Percentiles rank a stretch among this genome's conserved stretches.
These are phyloP conservation scores for Apistogramma diplotaenia DNA, from an alignment of 2,113 vertebrate species.

Conservation along the genomic window DNA sequence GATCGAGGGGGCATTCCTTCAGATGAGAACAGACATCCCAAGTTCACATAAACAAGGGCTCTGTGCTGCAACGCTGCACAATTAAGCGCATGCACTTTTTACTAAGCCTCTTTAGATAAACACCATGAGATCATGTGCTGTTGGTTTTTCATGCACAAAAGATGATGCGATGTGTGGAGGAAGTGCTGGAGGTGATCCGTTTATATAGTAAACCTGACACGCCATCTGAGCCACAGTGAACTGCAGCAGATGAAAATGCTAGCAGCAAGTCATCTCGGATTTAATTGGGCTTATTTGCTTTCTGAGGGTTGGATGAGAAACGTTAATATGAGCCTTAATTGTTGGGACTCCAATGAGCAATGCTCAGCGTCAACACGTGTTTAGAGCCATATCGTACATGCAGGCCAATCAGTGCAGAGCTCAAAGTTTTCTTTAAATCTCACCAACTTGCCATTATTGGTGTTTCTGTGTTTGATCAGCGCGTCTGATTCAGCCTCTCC, in stretches of 20 bases:
- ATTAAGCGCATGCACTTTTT: conserved; percentile 55
- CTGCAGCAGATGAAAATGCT: conserved; percentile 24
- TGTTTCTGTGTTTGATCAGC: not conserved
- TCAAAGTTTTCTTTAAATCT: too few species aligned
- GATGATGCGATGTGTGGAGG: conserved; percentile 53
- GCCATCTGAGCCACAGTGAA: conserved; percentile 20
- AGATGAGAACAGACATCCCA: conserved; percentile 55
- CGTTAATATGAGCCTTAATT: not conserved
- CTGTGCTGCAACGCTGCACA: conserved; percentile 45
- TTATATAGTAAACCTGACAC: conserved; percentile 33
- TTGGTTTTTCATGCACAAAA: conserved; percentile 61
- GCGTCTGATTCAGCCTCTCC: conserved; percentile 1
- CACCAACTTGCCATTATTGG: too few species aligned
- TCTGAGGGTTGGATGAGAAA: not conserved
- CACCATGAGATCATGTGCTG: conserved; percentile 53
- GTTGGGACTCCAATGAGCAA: not conserved
- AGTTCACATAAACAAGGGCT: conserved; percentile 62
- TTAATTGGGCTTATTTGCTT: not conserved
- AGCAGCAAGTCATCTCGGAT: conserved; percentile 20
- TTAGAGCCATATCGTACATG: not conserved
- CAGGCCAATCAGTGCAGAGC: not conserved
- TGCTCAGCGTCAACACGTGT: not conserved
- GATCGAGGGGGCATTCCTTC: conserved; percentile 51
- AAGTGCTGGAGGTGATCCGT: conserved; percentile 26
- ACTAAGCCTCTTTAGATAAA: conserved; percentile 54